Percentiles rank a stretch among this genome's conserved stretches.
phyloP scores from a whole-genome alignment of 2,888 invertebrate species.

The Bombyx huttoni region DNA sequence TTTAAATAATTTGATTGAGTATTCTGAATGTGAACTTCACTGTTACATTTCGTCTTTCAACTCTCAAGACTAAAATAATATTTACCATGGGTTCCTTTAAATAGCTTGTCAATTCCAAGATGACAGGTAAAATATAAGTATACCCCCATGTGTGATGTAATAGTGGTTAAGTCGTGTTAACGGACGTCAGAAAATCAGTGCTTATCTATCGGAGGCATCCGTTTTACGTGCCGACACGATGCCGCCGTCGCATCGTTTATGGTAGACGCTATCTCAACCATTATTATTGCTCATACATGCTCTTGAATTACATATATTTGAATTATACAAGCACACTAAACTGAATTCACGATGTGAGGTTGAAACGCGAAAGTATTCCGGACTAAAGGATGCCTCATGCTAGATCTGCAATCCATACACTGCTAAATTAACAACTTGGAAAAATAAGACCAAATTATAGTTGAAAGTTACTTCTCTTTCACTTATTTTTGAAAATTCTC shows the following conservation, averaged over 20 bases:
- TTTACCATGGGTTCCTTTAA: background rate
- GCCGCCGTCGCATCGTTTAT: constrained; percentile 15
- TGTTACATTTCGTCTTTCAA: no score
- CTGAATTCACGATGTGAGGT: background rate
- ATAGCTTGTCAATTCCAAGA: background rate
- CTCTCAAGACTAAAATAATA: no score
- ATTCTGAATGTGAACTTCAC: no score
- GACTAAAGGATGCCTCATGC: no score
- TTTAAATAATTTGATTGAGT: no score
- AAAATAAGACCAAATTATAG: no score
- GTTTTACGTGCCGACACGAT: constrained; percentile 40
- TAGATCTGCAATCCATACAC: no score
- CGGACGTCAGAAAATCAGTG: constrained; percentile 28
- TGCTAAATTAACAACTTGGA: no score
- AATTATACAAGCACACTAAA: background rate
- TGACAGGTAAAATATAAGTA: background rate
- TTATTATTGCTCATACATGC: background rate
- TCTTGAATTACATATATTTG: background rate
- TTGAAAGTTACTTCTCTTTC: no score
- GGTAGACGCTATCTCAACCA: constrained; percentile 34
- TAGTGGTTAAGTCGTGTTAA: background rate
- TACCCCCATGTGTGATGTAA: background rate
- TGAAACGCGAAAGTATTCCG: background rate
- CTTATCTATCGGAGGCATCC: constrained; percentile 56
- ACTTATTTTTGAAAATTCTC: no score